Base-by-base conservation (phyloP, 2,797 vertebrate species). In the Nothura maculosa region DNA sequence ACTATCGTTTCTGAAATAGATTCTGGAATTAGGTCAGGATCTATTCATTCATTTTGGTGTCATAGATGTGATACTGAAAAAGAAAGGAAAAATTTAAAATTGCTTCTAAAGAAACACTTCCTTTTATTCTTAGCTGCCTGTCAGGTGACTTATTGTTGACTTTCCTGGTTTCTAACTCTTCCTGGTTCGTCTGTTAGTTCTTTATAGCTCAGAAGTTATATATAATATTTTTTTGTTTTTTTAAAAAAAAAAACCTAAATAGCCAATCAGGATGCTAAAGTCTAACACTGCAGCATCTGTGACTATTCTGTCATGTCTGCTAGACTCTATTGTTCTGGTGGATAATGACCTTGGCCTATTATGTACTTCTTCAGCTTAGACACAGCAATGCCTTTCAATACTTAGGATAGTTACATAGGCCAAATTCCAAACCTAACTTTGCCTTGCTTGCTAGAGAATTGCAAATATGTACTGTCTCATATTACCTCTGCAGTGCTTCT, bases 21-120 rank as follows among this genome's bases (percentile, higher is more conserved):
- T 87, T 22, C 22, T 78, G 28, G 43, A 87, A 87, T 70, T 1
- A 3, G 25, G 21, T 28, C 22, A 57, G 43, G 36, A 25, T 74
- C 45, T 74, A 48, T 83, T 72, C 2, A 34, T 89, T 85, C 54
- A 15, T 16, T 78, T 78, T 89, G 75, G 73, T 0, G 0, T 78
- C 21, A 22, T n/a, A 81, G 38, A 7, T 94, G 78, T 84, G 66
- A 64, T 72, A 54, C 25, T 73, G 42, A 90, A 91, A 70, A 91
- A 91, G 77, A 87, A 24, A 50, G 18, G 25, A 47, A 55, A 94
- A 62, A 38, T 75, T 54, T 83, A 9, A 92, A 85, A 81, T 54
- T 85, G 30, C 28, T 64, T 27, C 36, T 72, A 52, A 70, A 85
- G 40, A 40, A 13, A 38, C 27, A 48, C 50, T 95, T 87, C 55